These are phyloP conservation scores for Circaetus cinerascens DNA, from an alignment of 2,113 vertebrate species.

Conservation along the genomic window DNA sequence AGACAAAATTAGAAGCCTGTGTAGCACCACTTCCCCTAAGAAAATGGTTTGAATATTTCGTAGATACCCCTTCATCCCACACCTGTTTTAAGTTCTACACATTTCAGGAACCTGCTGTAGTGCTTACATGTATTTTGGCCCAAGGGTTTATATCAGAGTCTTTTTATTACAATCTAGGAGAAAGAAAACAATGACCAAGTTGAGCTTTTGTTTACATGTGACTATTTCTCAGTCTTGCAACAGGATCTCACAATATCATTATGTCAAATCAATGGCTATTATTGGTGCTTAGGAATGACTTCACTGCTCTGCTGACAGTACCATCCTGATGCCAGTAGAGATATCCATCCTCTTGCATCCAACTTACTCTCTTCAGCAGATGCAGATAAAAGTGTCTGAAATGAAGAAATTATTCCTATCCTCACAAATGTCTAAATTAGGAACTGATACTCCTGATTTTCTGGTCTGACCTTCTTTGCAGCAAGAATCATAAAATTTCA, in stretches of 20 bases:
- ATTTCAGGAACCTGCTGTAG: background rate
- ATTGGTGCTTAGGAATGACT: background rate
- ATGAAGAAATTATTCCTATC: background rate
- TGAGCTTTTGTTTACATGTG: background rate
- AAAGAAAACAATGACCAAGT: background rate
- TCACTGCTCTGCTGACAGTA: background rate
- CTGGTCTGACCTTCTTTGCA: background rate
- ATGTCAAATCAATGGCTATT: background rate
- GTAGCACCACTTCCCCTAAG: background rate
- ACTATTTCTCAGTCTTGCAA: background rate
- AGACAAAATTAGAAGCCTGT: background rate
- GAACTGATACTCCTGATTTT: background rate
- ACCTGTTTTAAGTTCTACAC: background rate
- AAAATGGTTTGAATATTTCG: background rate
- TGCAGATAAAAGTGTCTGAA: background rate
- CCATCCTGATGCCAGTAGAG: background rate
- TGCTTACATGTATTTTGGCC: background rate
- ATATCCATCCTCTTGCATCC: background rate
- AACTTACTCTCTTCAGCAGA: background rate
- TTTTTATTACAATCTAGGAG: background rate
- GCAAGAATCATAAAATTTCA: background rate
- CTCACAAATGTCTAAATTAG: background rate
- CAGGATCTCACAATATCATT: background rate
- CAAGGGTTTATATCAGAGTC: background rate
- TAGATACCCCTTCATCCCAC: accelerated